A percentile compares a stretch with the other conserved stretches of the same genome.
Conservation (phyloP, 2,888 invertebrate species). For the Neria commutata region DNA sequence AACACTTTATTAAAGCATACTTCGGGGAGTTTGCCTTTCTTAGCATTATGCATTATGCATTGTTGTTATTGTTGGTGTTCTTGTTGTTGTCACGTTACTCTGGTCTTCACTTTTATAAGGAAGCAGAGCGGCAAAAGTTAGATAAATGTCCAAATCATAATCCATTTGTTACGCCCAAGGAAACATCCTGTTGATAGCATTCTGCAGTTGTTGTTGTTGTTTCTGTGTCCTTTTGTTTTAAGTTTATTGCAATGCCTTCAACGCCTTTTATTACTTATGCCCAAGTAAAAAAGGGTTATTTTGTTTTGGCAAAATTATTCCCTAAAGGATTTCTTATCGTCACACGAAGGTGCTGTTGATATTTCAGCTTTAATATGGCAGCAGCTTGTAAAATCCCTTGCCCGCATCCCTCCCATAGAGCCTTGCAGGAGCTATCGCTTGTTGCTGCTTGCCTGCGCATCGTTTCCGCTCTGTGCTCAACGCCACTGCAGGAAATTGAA, state of each 20-base stretch:
- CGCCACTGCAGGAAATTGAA: constrained; percentile 2
- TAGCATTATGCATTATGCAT: not conserved
- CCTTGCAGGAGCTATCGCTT: not conserved
- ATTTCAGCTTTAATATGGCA: too few species aligned
- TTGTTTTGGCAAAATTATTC: too few species aligned
- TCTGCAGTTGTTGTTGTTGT: not conserved
- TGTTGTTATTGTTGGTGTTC: not conserved
- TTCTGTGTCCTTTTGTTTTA: not conserved
- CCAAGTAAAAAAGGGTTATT: too few species aligned
- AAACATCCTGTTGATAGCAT: not conserved
- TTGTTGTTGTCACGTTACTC: too few species aligned
- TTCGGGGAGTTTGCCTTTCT: not conserved
- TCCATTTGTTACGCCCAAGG: constrained; percentile 8
- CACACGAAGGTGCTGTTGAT: too few species aligned
- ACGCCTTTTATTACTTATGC: too few species aligned
- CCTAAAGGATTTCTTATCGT: too few species aligned
- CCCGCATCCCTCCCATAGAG: not conserved
- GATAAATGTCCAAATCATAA: constrained; percentile 10
- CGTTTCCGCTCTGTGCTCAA: not conserved
- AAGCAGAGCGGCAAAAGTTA: not conserved
- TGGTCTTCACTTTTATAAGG: not conserved
- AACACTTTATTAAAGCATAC: not conserved
- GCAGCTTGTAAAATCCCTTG: too few species aligned
- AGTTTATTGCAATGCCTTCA: too few species aligned
- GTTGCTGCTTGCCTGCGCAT: not conserved